Evolutionary conservation across 2,888 invertebrate species (phyloP).

Genomic region (Entomobrya multifasciata): DNA sequence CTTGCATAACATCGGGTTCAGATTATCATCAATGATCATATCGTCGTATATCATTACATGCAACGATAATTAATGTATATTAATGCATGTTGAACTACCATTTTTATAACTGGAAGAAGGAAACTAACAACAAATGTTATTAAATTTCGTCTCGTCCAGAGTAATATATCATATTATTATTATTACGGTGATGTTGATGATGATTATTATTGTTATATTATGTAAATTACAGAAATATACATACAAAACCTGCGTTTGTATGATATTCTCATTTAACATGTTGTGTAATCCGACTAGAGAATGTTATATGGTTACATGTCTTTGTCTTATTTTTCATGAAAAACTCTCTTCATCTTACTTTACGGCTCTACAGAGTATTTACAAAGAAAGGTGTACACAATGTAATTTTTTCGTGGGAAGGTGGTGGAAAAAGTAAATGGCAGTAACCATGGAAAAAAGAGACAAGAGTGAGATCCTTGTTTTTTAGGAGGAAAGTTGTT

Average conservation of each 20-base stretch:
- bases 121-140: neutral
- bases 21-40: neutral
- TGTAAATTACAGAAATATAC: constrained; percentile 2
- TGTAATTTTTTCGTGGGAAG: neutral
- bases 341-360: too few species aligned
- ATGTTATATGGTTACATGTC: too few species aligned
- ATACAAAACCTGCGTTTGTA: neutral
- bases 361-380: too few species aligned
- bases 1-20: too few species aligned
- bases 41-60: neutral
- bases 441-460: constrained; percentile 12
- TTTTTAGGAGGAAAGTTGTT: neutral
- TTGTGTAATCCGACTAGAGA: too few species aligned
- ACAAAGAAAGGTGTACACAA: neutral
- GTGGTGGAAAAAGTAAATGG: constrained; percentile 3
- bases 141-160: constrained; percentile 12
- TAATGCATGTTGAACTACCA: constrained; percentile 45
- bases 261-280: too few species aligned
- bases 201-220: constrained; percentile 24
- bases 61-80: constrained; percentile 56
- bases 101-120: neutral
- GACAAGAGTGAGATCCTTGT: neutral
- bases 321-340: too few species aligned
- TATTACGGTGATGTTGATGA: too few species aligned
- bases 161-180: neutral